These are phyloP conservation scores for Chaetodon trifascialis DNA, from an alignment of 2,113 vertebrate species.

Conservation along the genomic window DNA sequence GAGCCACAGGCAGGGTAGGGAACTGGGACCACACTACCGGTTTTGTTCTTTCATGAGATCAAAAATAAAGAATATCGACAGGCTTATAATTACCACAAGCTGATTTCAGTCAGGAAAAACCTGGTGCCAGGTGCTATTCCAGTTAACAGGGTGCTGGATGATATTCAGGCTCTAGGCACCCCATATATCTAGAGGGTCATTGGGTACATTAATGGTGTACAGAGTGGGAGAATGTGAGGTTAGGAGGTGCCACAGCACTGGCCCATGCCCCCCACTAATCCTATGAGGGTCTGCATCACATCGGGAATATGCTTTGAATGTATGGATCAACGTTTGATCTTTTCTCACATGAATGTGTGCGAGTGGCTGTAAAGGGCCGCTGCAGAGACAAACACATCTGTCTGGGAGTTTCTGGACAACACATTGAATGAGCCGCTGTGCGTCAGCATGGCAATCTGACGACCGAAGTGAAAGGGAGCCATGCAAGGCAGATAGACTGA, in stretches of 20 bases:
- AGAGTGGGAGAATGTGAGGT: not conserved
- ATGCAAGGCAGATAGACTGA: constrained; percentile 3
- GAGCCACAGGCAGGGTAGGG: not conserved
- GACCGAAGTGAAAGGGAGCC: constrained; percentile 22
- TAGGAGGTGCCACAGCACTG: not conserved
- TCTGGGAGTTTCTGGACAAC: not conserved
- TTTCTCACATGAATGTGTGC: not conserved
- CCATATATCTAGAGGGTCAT: not conserved
- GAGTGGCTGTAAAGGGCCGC: constrained; percentile 1
- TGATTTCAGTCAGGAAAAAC: not conserved
- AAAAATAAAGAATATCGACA: not conserved
- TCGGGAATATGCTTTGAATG: constrained; percentile 8
- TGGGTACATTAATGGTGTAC: not conserved
- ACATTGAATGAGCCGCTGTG: constrained; percentile 8
- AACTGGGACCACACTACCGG: not conserved
- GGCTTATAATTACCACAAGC: not conserved
- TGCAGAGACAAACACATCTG: not conserved
- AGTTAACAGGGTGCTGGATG: not conserved
- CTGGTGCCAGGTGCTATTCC: not conserved
- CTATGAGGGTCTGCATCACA: constrained; percentile 4
- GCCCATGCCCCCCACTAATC: not conserved
- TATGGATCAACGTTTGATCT: not conserved
- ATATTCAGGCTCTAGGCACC: not conserved
- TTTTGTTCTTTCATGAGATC: not conserved
- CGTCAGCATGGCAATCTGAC: not conserved